phyloP scores from a whole-genome alignment of 1,140 invertebrate species.

The Stratiolaelaps scimitus region DNA sequence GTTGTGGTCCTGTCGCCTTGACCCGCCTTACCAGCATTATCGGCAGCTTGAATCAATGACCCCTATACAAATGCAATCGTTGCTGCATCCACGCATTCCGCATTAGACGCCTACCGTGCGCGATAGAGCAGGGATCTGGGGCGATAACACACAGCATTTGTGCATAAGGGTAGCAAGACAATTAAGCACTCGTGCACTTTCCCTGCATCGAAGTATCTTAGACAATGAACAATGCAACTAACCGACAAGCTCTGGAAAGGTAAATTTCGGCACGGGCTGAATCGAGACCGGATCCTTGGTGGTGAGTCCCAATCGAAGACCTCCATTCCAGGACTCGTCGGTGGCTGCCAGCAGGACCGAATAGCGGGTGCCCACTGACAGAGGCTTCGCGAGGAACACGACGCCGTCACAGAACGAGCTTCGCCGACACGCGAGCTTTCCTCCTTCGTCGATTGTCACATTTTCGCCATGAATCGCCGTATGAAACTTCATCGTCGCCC shows the following conservation, averaged over 20 bases:
- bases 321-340: conserved; percentile 41
- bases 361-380: conserved; percentile 39
- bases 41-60: no score
- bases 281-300: conserved; percentile 39
- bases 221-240: no score
- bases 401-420: conserved; percentile 42
- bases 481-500: conserved; percentile 35
- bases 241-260: conserved; percentile 31
- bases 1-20: no score
- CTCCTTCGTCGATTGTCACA: conserved; percentile 34
- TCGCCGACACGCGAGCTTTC: conserved; percentile 36
- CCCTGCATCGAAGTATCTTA: no score
- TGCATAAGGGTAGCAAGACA: no score
- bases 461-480: conserved; percentile 36
- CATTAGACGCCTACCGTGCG: no score
- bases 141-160: no score
- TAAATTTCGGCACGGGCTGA: conserved; percentile 35
- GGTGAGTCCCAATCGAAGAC: conserved; percentile 42
- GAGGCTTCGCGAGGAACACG: conserved; percentile 40
- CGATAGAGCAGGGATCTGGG: no score
- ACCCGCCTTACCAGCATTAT: no score
- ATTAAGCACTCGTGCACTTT: no score
- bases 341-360: conserved; percentile 38
- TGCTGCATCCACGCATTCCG: no score
- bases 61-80: no score